Evolutionary conservation across 2,888 invertebrate genomes (phyloP), one percentile per base, ranked within the genome.

Genomic region (Cataglyphis rosenhaueri): DNA sequence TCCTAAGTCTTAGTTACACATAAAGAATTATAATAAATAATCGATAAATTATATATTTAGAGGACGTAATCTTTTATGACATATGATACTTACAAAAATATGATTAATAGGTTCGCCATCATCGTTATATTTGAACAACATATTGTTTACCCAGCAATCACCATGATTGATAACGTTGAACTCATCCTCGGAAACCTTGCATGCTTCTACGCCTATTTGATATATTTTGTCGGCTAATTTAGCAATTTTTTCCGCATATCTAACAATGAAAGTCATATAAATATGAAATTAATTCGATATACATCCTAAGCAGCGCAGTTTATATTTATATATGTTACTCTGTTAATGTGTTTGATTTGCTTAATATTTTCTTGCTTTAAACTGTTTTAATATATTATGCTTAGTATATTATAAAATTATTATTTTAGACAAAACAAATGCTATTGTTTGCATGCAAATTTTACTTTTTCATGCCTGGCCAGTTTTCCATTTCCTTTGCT

Each of bases 91-190:
- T 85, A 94, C 94, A 71, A 93, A 93, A 70, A 94, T 93, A 10
- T 93, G 93, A 12, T 86, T 84, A n/a, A 86, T 78, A 0, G 91
- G 92, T 44, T 91, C 89, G 29, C 86, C 85, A 4, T 90, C 81
- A 21, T 89, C 84, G 78, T 94, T 87, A 83, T 94, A 94, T n/a
- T 89, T 89, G 88, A 94, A 94, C 10, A 94, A 66, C 93, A 94
- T 94, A 65, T 94, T 94, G 82, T 94, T 94, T 9, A 93, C 91
- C 94, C 94, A 94, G 52, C 86, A 90, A 62, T 94, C 94, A 1
- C 94, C 94, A 52, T 94, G 94, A 87, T 91, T 94, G 44, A 94
- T 89, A 0, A 94, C 94, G 57, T 91, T 92, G 83, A 94, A 94
- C 10, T 93, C 92, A 12, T 89, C 83, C 1, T 91, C 87, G 0